A percentile compares a stretch with the other conserved stretches of the same genome.
phyloP scores from a whole-genome alignment of 2,797 vertebrate genomes.

The Morus bassanus region DNA sequence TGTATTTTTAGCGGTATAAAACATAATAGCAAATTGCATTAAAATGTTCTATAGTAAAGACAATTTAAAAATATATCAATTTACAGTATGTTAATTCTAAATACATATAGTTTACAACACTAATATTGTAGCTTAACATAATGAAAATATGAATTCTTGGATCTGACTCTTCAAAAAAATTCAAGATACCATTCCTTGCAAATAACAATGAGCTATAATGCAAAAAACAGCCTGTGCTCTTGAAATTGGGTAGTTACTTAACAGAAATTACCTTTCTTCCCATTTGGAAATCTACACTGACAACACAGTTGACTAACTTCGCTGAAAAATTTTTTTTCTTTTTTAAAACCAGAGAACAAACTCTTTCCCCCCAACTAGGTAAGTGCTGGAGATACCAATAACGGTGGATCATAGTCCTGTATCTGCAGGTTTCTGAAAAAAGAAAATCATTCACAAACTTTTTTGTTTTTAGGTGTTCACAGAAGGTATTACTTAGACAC shows the following conservation, averaged over 20 bases:
- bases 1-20: background rate
- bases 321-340: background rate
- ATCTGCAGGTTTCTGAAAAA: conserved; percentile 37
- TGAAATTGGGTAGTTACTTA: background rate
- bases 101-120: background rate
- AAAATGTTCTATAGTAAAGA: background rate
- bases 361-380: background rate
- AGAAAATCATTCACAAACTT: background rate
- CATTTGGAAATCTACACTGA: background rate
- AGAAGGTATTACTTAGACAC: background rate
- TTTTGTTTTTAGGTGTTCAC: background rate
- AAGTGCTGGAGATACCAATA: background rate
- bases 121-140: background rate
- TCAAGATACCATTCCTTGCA: background rate
- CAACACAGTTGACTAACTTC: background rate
- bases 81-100: background rate
- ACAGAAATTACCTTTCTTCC: background rate
- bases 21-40: background rate
- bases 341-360: background rate
- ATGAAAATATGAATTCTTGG: background rate
- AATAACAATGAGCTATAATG: background rate
- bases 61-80: background rate
- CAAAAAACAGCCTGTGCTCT: background rate
- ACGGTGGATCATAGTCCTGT: background rate
- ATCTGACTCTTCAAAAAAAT: background rate